Base-by-base conservation (phyloP, 2,113 vertebrate species). In the Halichoerus grypus region DNA sequence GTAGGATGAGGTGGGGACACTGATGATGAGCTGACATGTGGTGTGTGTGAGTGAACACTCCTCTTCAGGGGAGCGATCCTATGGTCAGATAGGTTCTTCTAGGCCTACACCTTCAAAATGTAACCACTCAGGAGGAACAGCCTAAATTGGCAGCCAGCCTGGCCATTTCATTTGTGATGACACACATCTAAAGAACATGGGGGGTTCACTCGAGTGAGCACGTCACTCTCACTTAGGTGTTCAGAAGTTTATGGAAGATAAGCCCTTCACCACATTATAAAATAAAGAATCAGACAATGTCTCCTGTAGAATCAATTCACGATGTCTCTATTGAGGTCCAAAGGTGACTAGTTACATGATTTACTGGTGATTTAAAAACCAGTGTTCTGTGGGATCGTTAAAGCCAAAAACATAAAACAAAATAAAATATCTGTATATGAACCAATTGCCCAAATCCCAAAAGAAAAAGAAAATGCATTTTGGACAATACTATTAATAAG, bases 311-410 rank as follows among this genome's bases (percentile, higher is more conserved):
- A 22, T 55, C 51, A 61, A 24, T 42, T 85, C 8, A 22, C 15
- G 33, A 31, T 51, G 55, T 69, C 42, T 57, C 1, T 24, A 36
- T 3, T 55, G 16, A 33, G 36, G 91, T 85, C 36, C 71, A n/a
- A 61, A 57, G 39, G 24, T 57, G 42, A 28, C 46, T 53, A 31
- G 42, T n/a, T 65, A 22, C n/a, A 12, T 55, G 53, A 79, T 51
- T 81, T 71, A 9, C 57, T 59, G 59, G 46, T 16, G 72, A 59
- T 94, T 95, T 81, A 8, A 87, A 83, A 65, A 81, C 39, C 63
- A 91, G 22, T 22, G 6, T 22, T 46, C 59, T 36, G 26, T 79
- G 65, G 22, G 39, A 79, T 71, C 7, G 9, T 85, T 76, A 51
- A 57, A 81, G 51, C 72, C 7, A 69, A 61, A 46, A 74, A 15